These are phyloP conservation scores for Atopsyche davidsoni DNA, from an alignment of 1,140 invertebrate species.

Conservation along the genomic window DNA sequence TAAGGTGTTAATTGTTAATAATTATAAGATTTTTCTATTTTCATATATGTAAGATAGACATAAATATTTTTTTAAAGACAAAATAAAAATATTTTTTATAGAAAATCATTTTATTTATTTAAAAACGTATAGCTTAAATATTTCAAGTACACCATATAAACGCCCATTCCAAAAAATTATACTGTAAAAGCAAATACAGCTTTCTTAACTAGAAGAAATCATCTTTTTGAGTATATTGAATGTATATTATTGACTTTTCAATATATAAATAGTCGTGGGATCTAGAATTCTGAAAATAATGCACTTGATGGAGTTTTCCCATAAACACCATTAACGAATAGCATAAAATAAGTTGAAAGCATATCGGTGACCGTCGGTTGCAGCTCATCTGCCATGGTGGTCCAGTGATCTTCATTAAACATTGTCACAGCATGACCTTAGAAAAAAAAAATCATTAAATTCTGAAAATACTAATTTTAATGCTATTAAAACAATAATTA, in stretches of 20 bases:
- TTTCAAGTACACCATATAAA: background rate
- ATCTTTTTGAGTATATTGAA: background rate
- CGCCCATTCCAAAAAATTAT: background rate
- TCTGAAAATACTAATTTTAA: too few species aligned
- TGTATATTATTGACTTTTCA: background rate
- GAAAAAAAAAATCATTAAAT: too few species aligned
- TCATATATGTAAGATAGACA: too few species aligned
- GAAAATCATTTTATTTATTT: background rate
- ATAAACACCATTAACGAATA: conserved; percentile 7
- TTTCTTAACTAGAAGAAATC: background rate
- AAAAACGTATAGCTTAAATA: background rate
- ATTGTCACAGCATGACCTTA: too few species aligned
- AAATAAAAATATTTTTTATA: background rate
- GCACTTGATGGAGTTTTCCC: conserved; percentile 1
- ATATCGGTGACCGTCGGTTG: too few species aligned
- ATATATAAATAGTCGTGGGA: background rate
- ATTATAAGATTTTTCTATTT: too few species aligned
- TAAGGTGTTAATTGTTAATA: background rate
- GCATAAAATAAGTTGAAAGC: too few species aligned
- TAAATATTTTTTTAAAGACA: background rate
- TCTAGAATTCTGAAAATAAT: conserved; percentile 7
- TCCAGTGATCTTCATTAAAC: too few species aligned
- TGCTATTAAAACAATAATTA: background rate
- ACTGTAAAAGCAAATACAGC: background rate
- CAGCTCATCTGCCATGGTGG: too few species aligned